Evolutionary conservation across 2,797 vertebrate species (phyloP).

Genomic region (Coilia nasus): DNA sequence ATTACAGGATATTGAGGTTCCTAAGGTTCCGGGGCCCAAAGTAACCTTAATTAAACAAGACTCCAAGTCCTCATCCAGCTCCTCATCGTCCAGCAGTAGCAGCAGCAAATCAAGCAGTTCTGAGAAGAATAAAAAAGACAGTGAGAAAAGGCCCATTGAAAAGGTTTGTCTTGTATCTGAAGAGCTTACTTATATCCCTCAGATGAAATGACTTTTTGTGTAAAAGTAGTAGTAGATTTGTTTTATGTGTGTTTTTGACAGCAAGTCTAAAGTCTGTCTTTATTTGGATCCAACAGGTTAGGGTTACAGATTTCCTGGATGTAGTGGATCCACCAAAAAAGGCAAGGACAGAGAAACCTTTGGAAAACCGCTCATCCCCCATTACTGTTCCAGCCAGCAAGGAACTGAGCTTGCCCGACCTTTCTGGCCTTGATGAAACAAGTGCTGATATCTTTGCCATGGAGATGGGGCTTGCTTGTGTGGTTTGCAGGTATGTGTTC

Average conservation of each 20-base stretch:
- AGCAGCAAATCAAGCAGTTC: constrained; percentile 82
- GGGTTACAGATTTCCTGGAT: constrained; percentile 79
- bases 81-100: constrained; percentile 80
- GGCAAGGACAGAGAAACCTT: constrained; percentile 85
- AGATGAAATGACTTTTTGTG: neutral
- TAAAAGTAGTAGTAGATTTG: neutral
- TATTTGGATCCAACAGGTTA: constrained; percentile 69
- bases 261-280: too few species aligned
- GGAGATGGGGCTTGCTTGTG: constrained; percentile 98
- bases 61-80: constrained; percentile 81
- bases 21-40: constrained; percentile 86
- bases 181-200: neutral
- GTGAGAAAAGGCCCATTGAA: constrained; percentile 88
- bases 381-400: constrained; percentile 89
- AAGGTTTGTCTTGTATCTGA: constrained; percentile 76
- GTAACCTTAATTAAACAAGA: constrained; percentile 83
- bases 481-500: constrained; percentile 88
- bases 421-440: constrained; percentile 92
- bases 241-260: neutral
- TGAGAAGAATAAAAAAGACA: constrained; percentile 94
- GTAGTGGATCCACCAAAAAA: constrained; percentile 87
- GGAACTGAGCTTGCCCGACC: constrained; percentile 86
- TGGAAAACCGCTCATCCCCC: constrained; percentile 86
- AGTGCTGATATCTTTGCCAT: constrained; percentile 98
- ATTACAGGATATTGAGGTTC: constrained; percentile 85